These are phyloP conservation scores for Enoplosus armatus DNA, from an alignment of 2,797 vertebrate species.

Conservation along the genomic window DNA sequence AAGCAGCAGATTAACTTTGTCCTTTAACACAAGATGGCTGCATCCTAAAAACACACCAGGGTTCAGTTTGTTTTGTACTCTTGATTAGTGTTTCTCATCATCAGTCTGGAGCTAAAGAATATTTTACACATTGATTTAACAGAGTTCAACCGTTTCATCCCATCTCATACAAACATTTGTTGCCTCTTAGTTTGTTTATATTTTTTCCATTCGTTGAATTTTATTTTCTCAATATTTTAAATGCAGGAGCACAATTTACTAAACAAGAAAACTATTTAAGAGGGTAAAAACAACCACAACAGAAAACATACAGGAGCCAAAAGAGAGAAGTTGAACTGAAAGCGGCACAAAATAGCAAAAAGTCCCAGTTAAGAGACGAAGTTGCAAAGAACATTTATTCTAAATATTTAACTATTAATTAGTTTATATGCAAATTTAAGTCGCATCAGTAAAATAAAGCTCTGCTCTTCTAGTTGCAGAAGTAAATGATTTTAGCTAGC, in stretches of 20 bases:
- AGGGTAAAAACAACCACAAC: too few relatives aligned
- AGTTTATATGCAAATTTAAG: too few relatives aligned
- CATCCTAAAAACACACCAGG: background rate
- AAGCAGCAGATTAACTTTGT: slow-evolving; percentile 4
- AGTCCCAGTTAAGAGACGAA: background rate
- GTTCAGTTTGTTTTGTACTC: too few relatives aligned
- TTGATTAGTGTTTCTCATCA: too few relatives aligned
- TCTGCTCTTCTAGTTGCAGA: background rate
- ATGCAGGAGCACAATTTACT: too few relatives aligned
- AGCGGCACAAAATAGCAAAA: background rate
- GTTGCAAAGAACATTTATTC: background rate
- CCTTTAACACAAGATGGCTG: slow-evolving; percentile 39
- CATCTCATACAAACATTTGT: background rate
- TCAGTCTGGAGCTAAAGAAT: too few relatives aligned
- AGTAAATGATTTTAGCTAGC: background rate
- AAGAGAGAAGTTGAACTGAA: too few relatives aligned
- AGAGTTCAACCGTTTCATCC: too few relatives aligned
- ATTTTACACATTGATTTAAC: background rate
- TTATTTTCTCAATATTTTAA: background rate
- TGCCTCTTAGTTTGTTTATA: background rate
- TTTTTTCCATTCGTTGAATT: background rate
- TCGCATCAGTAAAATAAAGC: background rate
- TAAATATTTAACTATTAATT: too few relatives aligned
- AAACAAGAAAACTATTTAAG: too few relatives aligned
- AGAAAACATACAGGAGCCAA: too few relatives aligned